phyloP scores from a whole-genome alignment of 2,888 invertebrate species.

The Zygogramma bicolorata region DNA sequence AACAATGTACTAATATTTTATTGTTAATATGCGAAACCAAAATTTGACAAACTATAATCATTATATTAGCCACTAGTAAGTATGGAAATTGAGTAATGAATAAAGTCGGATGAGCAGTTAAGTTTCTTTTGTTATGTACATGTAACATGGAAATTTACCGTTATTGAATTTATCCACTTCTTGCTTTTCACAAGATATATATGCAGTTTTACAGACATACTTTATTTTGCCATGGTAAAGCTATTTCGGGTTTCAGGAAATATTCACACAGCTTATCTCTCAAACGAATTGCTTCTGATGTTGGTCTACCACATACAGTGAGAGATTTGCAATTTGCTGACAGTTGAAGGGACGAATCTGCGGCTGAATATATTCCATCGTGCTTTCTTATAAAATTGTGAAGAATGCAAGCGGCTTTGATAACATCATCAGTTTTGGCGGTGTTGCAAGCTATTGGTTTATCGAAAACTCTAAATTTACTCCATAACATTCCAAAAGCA shows the following conservation, averaged over 20 bases:
- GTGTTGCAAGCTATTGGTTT: conserved; percentile 30
- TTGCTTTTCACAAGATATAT: conserved; percentile 8
- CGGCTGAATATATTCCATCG: conserved; percentile 23
- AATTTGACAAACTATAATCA: too few relatives aligned
- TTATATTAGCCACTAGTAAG: too few relatives aligned
- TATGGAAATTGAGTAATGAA: too few relatives aligned
- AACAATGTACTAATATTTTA: too few relatives aligned
- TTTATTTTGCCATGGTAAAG: too few relatives aligned
- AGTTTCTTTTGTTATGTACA: too few relatives aligned
- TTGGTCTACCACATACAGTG: conserved; percentile 26
- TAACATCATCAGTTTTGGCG: conserved; percentile 25
- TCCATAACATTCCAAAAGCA: conserved; percentile 23
- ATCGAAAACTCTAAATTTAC: conserved; percentile 28
- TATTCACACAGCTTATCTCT: conserved; percentile 20
- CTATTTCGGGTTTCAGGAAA: too few relatives aligned
- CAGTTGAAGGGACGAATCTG: conserved; percentile 25
- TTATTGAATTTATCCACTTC: conserved; percentile 13
- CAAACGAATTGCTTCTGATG: conserved; percentile 18
- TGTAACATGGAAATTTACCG: neutral
- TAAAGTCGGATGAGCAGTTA: too few relatives aligned
- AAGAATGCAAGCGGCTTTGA: conserved; percentile 28
- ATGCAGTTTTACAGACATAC: conserved; percentile 5
- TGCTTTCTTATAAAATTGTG: conserved; percentile 30
- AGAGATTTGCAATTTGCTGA: conserved; percentile 21
- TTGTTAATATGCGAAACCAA: too few relatives aligned